Conservation (phyloP, 2,113 vertebrate species). For the Scytalopus superciliaris region DNA sequence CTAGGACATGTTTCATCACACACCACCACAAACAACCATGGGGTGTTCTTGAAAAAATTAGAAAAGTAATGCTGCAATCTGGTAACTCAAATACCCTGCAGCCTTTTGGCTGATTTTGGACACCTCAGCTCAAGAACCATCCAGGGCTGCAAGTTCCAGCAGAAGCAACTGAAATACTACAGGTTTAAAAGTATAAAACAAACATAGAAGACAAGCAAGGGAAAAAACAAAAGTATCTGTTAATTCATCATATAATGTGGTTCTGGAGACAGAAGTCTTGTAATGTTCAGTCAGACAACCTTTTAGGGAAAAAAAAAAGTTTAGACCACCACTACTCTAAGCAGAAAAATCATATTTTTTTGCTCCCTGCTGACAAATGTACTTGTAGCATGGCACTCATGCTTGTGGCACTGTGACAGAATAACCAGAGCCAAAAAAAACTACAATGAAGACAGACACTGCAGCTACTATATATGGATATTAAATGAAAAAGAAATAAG, state of each 20-base stretch:
- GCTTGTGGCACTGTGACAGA: not conserved
- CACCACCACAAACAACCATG: not conserved
- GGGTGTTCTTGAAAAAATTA: not conserved
- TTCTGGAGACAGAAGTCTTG: not conserved
- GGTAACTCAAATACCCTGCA: not conserved
- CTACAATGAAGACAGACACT: not conserved
- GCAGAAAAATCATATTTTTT: not conserved
- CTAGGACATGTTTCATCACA: not conserved
- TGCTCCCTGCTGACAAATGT: not conserved
- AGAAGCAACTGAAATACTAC: not conserved
- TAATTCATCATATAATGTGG: not conserved
- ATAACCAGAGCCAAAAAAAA: not conserved
- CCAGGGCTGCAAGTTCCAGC: fast-evolving
- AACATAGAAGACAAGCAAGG: fast-evolving
- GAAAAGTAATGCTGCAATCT: not conserved
- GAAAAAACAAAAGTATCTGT: not conserved
- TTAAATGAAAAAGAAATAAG: not conserved
- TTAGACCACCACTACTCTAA: not conserved
- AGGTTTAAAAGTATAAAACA: not conserved
- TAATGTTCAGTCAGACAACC: not conserved
- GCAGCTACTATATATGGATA: not conserved
- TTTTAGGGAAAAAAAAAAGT: not conserved
- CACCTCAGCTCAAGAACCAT: not conserved
- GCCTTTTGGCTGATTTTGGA: not conserved
- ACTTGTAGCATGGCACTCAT: not conserved